A percentile compares a stretch with the other conserved stretches of the same genome.
phyloP scores from a whole-genome alignment of 1,140 invertebrate genomes.

The Globodera rostochiensis region DNA sequence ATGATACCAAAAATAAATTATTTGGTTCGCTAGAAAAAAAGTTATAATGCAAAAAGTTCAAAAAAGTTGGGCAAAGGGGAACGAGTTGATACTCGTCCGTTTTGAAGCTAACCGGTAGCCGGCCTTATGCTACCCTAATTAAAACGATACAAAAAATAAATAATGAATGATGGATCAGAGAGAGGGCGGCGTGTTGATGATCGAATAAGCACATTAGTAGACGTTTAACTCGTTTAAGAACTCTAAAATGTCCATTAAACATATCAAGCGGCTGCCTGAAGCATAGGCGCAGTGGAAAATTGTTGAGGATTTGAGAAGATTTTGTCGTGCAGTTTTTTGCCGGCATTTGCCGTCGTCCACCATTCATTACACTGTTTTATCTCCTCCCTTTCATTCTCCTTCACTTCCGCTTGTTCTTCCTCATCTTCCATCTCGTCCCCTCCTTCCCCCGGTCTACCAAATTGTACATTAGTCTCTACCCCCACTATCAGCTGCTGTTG shows the following conservation, averaged over 20 bases:
- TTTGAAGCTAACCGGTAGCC: background rate
- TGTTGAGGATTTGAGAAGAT: background rate
- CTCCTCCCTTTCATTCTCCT: slow-evolving; percentile 7
- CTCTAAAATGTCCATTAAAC: background rate
- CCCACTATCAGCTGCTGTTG: background rate
- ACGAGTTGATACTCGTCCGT: no score
- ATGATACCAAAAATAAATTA: no score
- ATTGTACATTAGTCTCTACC: no score
- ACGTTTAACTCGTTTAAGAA: background rate
- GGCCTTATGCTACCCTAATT: background rate
- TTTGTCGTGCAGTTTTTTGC: background rate
- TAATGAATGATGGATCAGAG: background rate
- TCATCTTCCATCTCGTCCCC: slow-evolving; percentile 3
- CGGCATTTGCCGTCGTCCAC: background rate
- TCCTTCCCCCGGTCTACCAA: background rate
- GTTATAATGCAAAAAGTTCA: no score
- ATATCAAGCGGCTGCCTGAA: slow-evolving; percentile 3
- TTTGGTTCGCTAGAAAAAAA: no score
- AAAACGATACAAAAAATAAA: background rate
- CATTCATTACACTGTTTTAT: background rate
- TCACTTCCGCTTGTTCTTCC: background rate
- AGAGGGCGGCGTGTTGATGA: background rate
- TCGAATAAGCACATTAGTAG: background rate
- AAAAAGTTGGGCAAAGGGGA: no score
- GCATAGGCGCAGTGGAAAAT: background rate